These are phyloP conservation scores for Microchirus variegatus DNA, from an alignment of 2,797 vertebrate species.

Conservation along the genomic window DNA sequence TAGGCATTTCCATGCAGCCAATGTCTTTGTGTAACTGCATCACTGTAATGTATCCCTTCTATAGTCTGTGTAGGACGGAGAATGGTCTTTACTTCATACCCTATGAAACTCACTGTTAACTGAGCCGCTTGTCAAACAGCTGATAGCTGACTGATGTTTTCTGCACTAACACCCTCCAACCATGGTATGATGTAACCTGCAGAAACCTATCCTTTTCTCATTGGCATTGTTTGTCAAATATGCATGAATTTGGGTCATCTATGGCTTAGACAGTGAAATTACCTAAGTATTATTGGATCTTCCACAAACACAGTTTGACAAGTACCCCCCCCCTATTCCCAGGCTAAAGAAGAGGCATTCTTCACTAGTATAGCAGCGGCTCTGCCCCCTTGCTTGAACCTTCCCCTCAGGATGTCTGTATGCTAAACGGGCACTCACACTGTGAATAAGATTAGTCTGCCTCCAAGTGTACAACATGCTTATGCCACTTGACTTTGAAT, in stretches of 20 bases:
- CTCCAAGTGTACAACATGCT: constrained; percentile 81
- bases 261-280: constrained; percentile 80
- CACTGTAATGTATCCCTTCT: constrained; percentile 77
- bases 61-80: constrained; percentile 67
- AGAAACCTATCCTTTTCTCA: constrained; percentile 72
- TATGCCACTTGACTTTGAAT: constrained; percentile 84
- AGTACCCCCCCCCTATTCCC: constrained; percentile 51
- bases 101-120: constrained; percentile 70
- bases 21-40: constrained; percentile 80
- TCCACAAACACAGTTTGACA: constrained; percentile 68
- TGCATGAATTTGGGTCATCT: constrained; percentile 79
- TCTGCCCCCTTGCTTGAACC: constrained; percentile 70
- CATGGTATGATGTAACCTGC: constrained; percentile 76
- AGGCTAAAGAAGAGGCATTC: constrained; percentile 60
- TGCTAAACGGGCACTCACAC: constrained; percentile 82
- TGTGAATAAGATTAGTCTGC: constrained; percentile 84
- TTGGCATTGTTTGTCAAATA: constrained; percentile 73
- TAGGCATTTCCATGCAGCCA: constrained; percentile 74
- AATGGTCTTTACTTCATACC: constrained; percentile 69
- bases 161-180: constrained; percentile 72
- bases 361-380: constrained; percentile 55
- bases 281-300: constrained; percentile 76
- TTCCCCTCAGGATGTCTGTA: constrained; percentile 78
- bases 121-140: constrained; percentile 78
- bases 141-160: constrained; percentile 77